Evolutionary conservation across 1,140 invertebrate species (phyloP).

Genomic region (Cardiocondyla obscurior): DNA sequence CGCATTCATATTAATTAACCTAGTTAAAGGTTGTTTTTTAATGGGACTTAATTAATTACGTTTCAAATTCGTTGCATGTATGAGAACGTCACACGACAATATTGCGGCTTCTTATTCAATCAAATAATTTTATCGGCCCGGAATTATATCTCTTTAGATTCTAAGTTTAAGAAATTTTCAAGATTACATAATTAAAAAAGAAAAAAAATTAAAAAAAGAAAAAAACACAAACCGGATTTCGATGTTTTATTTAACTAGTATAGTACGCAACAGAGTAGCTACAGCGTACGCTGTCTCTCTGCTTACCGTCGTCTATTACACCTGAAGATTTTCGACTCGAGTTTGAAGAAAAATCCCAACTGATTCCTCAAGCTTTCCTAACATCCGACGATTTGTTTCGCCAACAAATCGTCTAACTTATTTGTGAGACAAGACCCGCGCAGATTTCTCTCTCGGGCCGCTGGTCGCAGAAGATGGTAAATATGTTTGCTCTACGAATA

Average conservation of each 20-base stretch:
- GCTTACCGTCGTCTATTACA: neutral
- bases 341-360: neutral
- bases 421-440: neutral
- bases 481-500: slow-evolving; percentile 37
- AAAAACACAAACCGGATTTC: neutral
- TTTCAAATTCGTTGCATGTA: neutral
- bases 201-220: no score
- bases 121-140: neutral
- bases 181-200: neutral
- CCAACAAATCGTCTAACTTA: neutral
- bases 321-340: neutral
- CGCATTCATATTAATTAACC: neutral
- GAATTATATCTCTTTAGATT: neutral
- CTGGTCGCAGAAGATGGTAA: neutral
- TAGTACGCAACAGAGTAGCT: neutral
- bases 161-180: neutral
- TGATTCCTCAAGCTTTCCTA: neutral
- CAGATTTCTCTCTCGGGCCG: neutral
- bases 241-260: neutral
- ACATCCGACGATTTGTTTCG: neutral
- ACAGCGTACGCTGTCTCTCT: neutral
- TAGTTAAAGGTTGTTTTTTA: neutral
- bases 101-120: no score
- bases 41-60: neutral
- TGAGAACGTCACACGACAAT: no score